These are phyloP conservation scores for Drosophila lacertosa DNA, from an alignment of 1,140 invertebrate species.

Conservation along the genomic window DNA sequence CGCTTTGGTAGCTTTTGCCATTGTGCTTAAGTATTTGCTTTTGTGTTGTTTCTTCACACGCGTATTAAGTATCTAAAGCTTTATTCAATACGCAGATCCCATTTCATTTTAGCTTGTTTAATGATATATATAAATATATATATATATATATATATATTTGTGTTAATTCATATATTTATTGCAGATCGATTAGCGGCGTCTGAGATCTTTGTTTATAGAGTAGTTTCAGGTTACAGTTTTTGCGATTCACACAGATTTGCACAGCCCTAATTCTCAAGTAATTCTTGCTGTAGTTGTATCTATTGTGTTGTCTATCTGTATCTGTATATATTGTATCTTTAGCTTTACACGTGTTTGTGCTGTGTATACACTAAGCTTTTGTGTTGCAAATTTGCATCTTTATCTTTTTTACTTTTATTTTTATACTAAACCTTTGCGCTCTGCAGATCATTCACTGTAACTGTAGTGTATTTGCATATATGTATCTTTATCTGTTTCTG, in stretches of 20 bases:
- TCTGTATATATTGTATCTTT: constrained; percentile 8
- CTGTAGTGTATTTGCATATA: not conserved
- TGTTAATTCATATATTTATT: not conserved
- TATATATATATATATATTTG: not conserved
- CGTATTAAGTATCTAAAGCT: constrained; percentile 13
- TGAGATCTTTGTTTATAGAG: constrained; percentile 33
- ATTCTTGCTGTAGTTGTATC: not conserved
- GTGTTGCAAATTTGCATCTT: too few relatives aligned
- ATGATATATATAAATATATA: not conserved
- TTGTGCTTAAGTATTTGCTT: constrained; percentile 17
- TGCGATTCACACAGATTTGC: constrained; percentile 7
- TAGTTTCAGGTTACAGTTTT: constrained; percentile 11
- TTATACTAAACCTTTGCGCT: too few relatives aligned
- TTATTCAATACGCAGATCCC: not conserved
- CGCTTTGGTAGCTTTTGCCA: not conserved
- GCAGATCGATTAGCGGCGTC: constrained; percentile 10
- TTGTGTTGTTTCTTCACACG: constrained; percentile 10
- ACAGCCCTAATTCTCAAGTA: constrained; percentile 1
- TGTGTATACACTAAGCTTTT: not conserved
- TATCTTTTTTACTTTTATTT: not conserved
- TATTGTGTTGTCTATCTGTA: constrained; percentile 2
- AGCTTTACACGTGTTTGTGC: not conserved
- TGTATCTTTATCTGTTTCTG: constrained; percentile 8
- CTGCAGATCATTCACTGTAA: not conserved
- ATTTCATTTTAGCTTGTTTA: constrained; percentile 1